phyloP scores from a whole-genome alignment of 2,888 invertebrate genomes.

The Noctua pronuba region DNA sequence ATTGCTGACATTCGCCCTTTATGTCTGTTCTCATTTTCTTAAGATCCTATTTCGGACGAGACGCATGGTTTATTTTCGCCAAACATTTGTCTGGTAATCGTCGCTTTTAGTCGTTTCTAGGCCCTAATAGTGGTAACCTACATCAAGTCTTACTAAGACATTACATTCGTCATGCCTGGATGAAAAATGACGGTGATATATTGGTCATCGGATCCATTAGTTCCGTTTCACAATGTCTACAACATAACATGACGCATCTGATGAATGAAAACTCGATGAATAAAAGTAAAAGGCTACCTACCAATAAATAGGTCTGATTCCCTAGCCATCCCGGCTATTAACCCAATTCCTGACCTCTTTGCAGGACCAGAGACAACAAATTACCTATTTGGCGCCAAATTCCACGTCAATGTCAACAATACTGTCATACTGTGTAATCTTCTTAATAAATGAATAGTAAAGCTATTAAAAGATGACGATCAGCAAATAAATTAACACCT shows the following conservation, averaged over 20 bases:
- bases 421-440: background rate
- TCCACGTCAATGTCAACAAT: conserved; percentile 34
- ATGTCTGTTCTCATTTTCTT: background rate
- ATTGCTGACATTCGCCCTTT: background rate
- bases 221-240: conserved; percentile 32
- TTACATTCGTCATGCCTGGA: conserved; percentile 32
- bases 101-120: background rate
- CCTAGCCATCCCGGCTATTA: background rate
- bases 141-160: conserved; percentile 17
- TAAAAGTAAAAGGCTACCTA: background rate
- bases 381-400: conserved; percentile 37
- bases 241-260: conserved; percentile 35
- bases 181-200: conserved; percentile 43
- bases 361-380: conserved; percentile 19
- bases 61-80: background rate
- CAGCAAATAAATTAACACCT: conserved; percentile 67
- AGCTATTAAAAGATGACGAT: conserved; percentile 49
- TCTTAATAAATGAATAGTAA: conserved; percentile 22
- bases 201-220: conserved; percentile 36
- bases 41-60: background rate
- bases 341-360: background rate
- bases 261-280: background rate
- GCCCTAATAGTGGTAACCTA: background rate
- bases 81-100: background rate
- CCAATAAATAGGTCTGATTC: background rate